Evolutionary conservation across 2,888 invertebrate genomes (phyloP), one percentile per base, ranked within the genome.

Genomic region (Synanthedon myopaeformis): DNA sequence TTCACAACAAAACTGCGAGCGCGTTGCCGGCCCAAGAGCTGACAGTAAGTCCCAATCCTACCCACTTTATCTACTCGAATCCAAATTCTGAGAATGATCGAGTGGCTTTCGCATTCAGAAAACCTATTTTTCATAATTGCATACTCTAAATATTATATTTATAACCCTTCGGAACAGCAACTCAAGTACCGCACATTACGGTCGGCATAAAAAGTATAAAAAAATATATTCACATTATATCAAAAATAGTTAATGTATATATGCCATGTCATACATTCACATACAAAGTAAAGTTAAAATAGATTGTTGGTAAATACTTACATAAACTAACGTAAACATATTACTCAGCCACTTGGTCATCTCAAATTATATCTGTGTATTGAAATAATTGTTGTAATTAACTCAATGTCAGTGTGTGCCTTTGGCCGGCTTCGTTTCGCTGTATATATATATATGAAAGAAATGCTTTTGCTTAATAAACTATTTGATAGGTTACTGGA

Each of bases 371-470:
- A 35, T 28, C 28, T 35, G 35, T 35, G 45, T 45, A 4, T 45
- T 13, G 13, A 45, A 45, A n/a, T 13, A 45, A 45, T 45, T 8
- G 14, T 45, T 45, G n/a, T 45, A 45, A 45, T 3, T 45, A 45
- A 45, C 45, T 13, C 14, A n/a, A 14, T 45, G n/a, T 45, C 14
- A 45, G 13, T 45, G 3, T 45, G 14, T 14, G 13, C 76, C 76
- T 80, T 79, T 58, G 84, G 82, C 82, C 83, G 84, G 83, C 84
- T 82, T 80, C 82, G 84, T 83, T 80, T 77, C 51, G 11, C n/a
- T 41, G 41, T 51, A 51, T 51, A 51, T 51, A 51, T 51, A 51
- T 28, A 51, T 35, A 35, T 12, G 6, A 10, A 35, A 2, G 5
- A 35, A 4, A 13, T 28, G 8, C 14, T 17, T 49, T 19, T 51